These are phyloP conservation scores for Nomada ruficornis DNA, from an alignment of 2,888 invertebrate species.

Conservation along the genomic window DNA sequence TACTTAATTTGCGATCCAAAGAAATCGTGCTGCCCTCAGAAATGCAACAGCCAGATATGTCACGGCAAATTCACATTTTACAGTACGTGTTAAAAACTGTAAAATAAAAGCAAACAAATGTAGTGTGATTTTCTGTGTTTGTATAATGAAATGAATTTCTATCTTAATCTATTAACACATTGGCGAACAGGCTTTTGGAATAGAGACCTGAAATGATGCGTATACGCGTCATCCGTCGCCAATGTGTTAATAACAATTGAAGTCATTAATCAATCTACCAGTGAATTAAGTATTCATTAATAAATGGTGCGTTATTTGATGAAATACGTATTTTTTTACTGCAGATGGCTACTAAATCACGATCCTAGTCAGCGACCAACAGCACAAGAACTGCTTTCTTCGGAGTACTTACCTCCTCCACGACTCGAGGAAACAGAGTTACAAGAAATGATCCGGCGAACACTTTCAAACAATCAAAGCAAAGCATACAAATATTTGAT, in stretches of 20 bases:
- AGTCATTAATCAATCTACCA: too few species aligned
- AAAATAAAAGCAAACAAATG: neutral
- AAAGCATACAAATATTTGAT: constrained; percentile 91
- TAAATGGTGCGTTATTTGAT: too few species aligned
- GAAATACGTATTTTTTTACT: constrained; percentile 8
- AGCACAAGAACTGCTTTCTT: constrained; percentile 92
- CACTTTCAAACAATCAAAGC: constrained; percentile 92
- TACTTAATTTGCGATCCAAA: constrained; percentile 89
- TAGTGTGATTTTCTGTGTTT: neutral
- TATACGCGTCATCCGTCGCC: too few species aligned
- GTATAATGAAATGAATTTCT: too few species aligned
- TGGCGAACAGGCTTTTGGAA: too few species aligned
- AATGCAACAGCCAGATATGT: constrained; percentile 86
- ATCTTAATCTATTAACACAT: too few species aligned
- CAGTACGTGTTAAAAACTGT: constrained; percentile 84
- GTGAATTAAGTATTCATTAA: too few species aligned
- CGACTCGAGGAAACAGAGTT: constrained; percentile 94
- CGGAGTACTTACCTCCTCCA: constrained; percentile 93
- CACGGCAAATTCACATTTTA: constrained; percentile 87
- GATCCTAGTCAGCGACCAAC: constrained; percentile 93
- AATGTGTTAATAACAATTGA: too few species aligned
- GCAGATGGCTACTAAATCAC: constrained; percentile 92
- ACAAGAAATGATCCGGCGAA: constrained; percentile 92
- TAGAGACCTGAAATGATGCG: too few species aligned
- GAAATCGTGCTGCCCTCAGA: constrained; percentile 90